Conservation (phyloP, 2,888 invertebrate genomes). For the Strigamia crassipes region DNA sequence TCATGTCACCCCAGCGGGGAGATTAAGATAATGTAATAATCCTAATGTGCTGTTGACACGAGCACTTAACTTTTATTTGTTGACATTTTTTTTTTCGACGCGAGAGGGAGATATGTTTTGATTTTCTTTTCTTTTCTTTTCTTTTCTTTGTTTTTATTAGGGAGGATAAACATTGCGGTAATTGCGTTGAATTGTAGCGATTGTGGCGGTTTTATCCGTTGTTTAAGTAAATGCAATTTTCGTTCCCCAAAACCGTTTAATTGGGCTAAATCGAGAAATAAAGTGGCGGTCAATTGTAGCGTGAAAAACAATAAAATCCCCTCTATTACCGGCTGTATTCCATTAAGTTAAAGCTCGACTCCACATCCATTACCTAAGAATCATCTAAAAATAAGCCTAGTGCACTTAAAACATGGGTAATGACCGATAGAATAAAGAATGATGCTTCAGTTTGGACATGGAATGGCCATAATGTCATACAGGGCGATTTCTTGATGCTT, state of each 20-base stretch:
- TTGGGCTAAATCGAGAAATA: constrained; percentile 19
- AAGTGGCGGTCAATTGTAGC: constrained; percentile 30
- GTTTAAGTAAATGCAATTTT: background rate
- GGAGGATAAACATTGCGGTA: no score
- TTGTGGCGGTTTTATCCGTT: background rate
- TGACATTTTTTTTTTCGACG: background rate
- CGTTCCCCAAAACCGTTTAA: background rate
- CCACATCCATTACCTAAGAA: constrained; percentile 1
- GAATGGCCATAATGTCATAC: background rate
- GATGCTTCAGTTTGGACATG: background rate
- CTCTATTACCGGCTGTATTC: background rate
- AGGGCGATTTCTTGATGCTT: no score
- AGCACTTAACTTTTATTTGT: background rate
- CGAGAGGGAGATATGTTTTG: background rate
- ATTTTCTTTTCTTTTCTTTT: background rate
- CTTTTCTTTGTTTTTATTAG: no score
- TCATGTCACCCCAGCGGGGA: background rate
- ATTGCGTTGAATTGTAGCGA: background rate
- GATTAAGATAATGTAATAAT: constrained; percentile 10
- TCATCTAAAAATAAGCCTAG: background rate
- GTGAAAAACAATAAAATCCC: constrained; percentile 23
- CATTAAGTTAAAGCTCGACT: constrained; percentile 6
- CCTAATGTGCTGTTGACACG: background rate
- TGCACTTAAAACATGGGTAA: background rate
- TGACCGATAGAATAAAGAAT: background rate